phyloP scores from a whole-genome alignment of 30 jellyfish, hydroid and myxozoan genomes.

The Aurelia coerulea region DNA sequence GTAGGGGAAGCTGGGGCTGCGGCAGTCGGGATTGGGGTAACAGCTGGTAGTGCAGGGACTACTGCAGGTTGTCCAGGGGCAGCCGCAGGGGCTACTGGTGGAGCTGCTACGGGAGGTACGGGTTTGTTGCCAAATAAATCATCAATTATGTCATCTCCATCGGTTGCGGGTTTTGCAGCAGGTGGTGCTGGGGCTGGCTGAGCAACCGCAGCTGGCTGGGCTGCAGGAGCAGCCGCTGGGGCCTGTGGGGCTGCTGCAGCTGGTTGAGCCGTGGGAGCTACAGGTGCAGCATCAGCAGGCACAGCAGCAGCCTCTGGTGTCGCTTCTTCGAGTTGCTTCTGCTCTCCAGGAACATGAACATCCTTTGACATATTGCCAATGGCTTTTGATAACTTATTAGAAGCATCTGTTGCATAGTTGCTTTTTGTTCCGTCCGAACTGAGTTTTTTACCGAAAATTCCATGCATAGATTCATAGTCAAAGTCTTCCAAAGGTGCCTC shows the following conservation, averaged over 20 bases:
- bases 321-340: slow-evolving; percentile 30
- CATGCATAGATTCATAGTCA: too few relatives aligned
- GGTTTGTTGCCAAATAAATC: too few relatives aligned
- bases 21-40: slow-evolving; percentile 2
- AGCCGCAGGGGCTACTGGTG: not conserved
- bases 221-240: slow-evolving; percentile 6
- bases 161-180: not conserved
- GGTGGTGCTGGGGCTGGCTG: slow-evolving; percentile 21
- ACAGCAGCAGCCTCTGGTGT: slow-evolving; percentile 6
- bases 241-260: slow-evolving; percentile 7
- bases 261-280: slow-evolving; percentile 1
- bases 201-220: not conserved
- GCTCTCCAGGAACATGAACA: slow-evolving; percentile 39
- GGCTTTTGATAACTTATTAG: slow-evolving; percentile 27
- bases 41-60: not conserved
- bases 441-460: not conserved
- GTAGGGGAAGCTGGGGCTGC: slow-evolving; percentile 5
- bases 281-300: slow-evolving; percentile 15
- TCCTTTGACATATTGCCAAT: slow-evolving; percentile 2
- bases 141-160: too few relatives aligned
- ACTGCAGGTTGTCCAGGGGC: not conserved
- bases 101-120: not conserved
- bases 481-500: too few relatives aligned
- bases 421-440: not conserved
- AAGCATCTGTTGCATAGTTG: slow-evolving; percentile 22